These are phyloP conservation scores for Melinaea menophilus DNA, from an alignment of 2,888 invertebrate species.

Conservation along the genomic window DNA sequence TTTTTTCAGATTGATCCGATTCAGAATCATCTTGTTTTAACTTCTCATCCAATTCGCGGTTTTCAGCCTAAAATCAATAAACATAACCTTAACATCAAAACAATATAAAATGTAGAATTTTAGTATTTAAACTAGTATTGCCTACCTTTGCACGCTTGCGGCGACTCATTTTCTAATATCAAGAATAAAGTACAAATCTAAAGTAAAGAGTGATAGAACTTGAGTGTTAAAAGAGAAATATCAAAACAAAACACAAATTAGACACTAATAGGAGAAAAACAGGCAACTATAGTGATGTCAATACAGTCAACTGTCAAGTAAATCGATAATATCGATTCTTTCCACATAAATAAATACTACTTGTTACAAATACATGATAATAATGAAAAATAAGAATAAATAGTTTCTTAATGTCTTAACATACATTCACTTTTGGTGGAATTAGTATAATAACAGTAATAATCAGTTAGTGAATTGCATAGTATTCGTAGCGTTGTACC, in stretches of 20 bases:
- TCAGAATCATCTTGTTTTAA: slow-evolving; percentile 80
- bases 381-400: too few species aligned
- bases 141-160: slow-evolving; percentile 77
- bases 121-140: background rate
- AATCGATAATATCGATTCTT: background rate
- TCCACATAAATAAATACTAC: background rate
- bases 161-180: slow-evolving; percentile 71
- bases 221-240: slow-evolving; percentile 29
- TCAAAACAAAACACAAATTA: slow-evolving; percentile 26
- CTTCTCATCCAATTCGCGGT: slow-evolving; percentile 82
- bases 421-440: too few species aligned
- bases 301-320: background rate
- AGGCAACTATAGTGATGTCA: background rate
- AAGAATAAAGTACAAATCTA: background rate
- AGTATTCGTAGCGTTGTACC: too few species aligned
- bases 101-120: slow-evolving; percentile 23
- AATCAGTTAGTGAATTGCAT: too few species aligned
- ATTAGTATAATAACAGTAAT: too few species aligned
- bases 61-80: slow-evolving; percentile 71
- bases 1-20: slow-evolving; percentile 80
- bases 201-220: slow-evolving; percentile 12
- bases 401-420: too few species aligned
- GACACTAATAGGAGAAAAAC: background rate
- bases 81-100: slow-evolving; percentile 74
- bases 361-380: too few species aligned